Base-by-base conservation (phyloP, 2,888 invertebrate species). In the Drosophila merina region DNA sequence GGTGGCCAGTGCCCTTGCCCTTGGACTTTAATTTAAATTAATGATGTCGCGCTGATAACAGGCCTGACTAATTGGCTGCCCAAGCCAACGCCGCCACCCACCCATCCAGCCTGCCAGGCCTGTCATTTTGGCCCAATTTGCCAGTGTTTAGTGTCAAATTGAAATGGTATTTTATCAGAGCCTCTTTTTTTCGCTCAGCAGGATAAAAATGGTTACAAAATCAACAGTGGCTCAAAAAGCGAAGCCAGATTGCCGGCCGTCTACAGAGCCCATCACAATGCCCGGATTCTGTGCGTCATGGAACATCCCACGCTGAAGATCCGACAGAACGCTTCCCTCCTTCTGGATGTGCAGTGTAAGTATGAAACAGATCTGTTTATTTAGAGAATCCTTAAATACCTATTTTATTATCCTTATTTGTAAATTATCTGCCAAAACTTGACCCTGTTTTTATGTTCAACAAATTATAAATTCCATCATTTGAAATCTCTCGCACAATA, bases 241-340 rank as follows among this genome's bases (percentile, higher is more conserved):
- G 94, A 95, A 85, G 93, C 96, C 75, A 93, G 95, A 90, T 92
- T 96, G 88, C 93, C 95, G 91, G 93, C 95, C 68, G 96, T 97
- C 48, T 94, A 96, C 72, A 93, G 97, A 42, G 96, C 96, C 70
- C 95, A 97, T 88, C 97, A 97, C 93, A 97, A 97, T 92, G 96
- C 96, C 45, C 95, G 96, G 57, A 94, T 97, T 69, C 93, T 95
- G 74, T 97, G 97, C 90, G 94, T 95, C 75, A 96, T 97, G 75
- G 93, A 94, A 73, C 97, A 97, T 89, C 93, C 92, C 89, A 92
- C 92, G 30, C 71, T 92, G 26, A 92, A 92, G 78, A 92, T 92
- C 67, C 83, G 92, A 7, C 92, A 91, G 68, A 92, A 92, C 78
- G 92, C 92, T 51, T 92, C 92, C 2, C 79, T 92, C 2, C 79